phyloP scores from a whole-genome alignment of 1,140 invertebrate genomes.

The Ooceraea biroi region DNA sequence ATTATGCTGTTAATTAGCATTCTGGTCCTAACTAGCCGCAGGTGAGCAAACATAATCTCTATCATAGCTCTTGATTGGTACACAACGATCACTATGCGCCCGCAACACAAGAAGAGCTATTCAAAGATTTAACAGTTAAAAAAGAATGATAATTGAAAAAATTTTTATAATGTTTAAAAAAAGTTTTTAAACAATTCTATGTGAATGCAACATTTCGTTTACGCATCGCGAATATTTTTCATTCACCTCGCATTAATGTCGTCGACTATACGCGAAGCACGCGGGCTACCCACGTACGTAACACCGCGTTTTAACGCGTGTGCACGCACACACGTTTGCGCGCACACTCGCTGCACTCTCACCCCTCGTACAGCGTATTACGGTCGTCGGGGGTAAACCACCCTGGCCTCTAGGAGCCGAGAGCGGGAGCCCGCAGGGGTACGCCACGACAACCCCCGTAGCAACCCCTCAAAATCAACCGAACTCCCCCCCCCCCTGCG shows the following conservation, averaged over 20 bases:
- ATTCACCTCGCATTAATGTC: constrained; percentile 63
- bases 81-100: background rate
- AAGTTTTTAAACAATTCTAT: constrained; percentile 39
- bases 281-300: constrained; percentile 75
- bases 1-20: background rate
- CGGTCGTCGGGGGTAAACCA: constrained; percentile 84
- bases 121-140: background rate
- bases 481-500: constrained; percentile 69
- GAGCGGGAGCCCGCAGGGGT: constrained; percentile 86
- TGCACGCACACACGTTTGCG: constrained; percentile 13
- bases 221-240: background rate
- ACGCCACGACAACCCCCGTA: constrained; percentile 86
- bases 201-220: background rate
- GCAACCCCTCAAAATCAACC: constrained; percentile 87
- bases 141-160: constrained; percentile 2
- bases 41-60: background rate
- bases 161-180: too few relatives aligned
- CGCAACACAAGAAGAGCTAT: background rate
- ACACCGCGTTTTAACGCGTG: constrained; percentile 38
- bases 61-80: background rate
- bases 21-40: background rate
- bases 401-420: constrained; percentile 81
- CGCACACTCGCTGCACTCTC: constrained; percentile 65
- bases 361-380: constrained; percentile 83
- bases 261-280: constrained; percentile 64